Percentiles rank a stretch among this genome's conserved stretches.
phyloP scores from a whole-genome alignment of 2,797 vertebrate genomes.

The Trachops cirrhosus region DNA sequence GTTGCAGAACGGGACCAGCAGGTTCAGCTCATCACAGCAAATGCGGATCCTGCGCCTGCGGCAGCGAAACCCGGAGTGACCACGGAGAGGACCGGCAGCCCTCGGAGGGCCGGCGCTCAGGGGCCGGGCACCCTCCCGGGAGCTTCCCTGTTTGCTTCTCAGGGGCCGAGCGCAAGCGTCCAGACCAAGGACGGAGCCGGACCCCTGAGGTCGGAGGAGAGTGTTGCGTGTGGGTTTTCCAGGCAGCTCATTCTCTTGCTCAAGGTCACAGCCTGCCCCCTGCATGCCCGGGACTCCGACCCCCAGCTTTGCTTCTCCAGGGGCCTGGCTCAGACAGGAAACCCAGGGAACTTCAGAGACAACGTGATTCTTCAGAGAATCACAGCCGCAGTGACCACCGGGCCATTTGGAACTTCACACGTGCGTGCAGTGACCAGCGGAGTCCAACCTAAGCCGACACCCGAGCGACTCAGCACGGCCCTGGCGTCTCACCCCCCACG shows the following conservation, averaged over 20 bases:
- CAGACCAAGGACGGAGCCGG: neutral
- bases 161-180: neutral
- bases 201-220: neutral
- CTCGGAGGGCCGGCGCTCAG: no score
- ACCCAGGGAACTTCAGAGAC: neutral
- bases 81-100: neutral
- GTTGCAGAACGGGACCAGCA: conserved; percentile 92
- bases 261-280: neutral
- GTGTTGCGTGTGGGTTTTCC: neutral
- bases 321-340: neutral
- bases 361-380: no score
- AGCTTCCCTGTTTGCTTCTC: neutral
- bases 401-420: neutral
- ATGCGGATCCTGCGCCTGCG: conserved; percentile 91
- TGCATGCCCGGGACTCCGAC: rapidly evolving
- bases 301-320: neutral
- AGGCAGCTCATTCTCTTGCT: neutral
- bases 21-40: conserved; percentile 95
- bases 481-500: neutral
- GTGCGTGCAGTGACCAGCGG: rapidly evolving
- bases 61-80: conserved; percentile 6
- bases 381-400: neutral
- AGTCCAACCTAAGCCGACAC: neutral
- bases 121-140: rapidly evolving
- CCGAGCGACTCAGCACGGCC: rapidly evolving